Conservation (phyloP, 2,888 invertebrate species). For the Campaea margaritaria region DNA sequence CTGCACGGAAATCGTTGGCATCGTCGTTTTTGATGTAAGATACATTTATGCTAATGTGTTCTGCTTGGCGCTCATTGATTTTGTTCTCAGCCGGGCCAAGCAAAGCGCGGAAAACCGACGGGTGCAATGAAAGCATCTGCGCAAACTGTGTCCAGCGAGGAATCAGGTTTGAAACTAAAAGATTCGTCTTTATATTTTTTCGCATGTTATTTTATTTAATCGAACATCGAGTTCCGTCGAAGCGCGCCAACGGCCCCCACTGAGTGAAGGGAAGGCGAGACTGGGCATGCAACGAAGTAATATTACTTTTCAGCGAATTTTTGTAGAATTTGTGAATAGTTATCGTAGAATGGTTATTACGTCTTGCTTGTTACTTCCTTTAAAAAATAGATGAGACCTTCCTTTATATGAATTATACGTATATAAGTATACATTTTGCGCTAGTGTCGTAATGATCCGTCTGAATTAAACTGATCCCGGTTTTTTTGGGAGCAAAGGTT, state of each 20-base stretch:
- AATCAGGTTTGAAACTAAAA: constrained; percentile 64
- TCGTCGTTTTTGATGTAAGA: constrained; percentile 27
- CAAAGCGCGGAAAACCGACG: constrained; percentile 65
- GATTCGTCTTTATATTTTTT: constrained; percentile 41
- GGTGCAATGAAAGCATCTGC: constrained; percentile 57
- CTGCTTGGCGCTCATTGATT: constrained; percentile 76
- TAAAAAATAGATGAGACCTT: neutral
- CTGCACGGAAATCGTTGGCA: constrained; percentile 40
- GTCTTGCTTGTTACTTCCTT: constrained; percentile 30
- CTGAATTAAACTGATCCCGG: constrained; percentile 7
- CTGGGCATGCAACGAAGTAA: constrained; percentile 45
- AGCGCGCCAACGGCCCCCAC: neutral
- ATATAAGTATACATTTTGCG: constrained; percentile 11
- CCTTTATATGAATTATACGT: constrained; percentile 8
- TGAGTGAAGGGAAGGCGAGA: constrained; percentile 18
- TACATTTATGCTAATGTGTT: constrained; percentile 56
- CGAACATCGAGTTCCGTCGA: constrained; percentile 5
- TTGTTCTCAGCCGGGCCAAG: constrained; percentile 77
- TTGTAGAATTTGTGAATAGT: constrained; percentile 23
- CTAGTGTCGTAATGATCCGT: constrained; percentile 35
- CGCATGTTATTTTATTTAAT: constrained; percentile 30
- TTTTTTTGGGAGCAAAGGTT: constrained; percentile 4
- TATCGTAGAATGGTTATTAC: constrained; percentile 32
- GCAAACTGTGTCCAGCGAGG: constrained; percentile 65
- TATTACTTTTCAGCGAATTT: constrained; percentile 50